A percentile compares a stretch with the other conserved stretches of the same genome.
Evolutionary conservation across 2,888 invertebrate species (phyloP).

Genomic region (Tachina grossa): DNA sequence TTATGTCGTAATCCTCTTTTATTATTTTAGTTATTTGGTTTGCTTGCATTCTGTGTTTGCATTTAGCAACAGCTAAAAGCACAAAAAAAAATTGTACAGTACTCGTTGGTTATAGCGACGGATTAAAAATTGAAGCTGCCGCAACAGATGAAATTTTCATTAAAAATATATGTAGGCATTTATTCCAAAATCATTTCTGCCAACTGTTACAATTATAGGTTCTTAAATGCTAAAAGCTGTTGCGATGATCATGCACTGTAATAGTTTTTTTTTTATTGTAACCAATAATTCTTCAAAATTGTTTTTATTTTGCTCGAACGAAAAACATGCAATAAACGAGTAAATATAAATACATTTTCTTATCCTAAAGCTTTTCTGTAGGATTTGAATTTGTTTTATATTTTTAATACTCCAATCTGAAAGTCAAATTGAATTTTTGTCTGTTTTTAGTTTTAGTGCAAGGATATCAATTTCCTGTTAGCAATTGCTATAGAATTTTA

Average conservation of each 20-base stretch:
- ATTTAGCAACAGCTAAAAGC: neutral
- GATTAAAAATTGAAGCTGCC: too few relatives aligned
- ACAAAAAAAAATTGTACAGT: neutral
- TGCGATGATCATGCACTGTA: neutral
- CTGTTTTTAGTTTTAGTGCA: neutral
- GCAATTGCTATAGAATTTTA: neutral
- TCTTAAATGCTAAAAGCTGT: too few relatives aligned
- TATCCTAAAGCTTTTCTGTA: neutral
- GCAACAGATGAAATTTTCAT: too few relatives aligned
- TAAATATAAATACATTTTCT: neutral
- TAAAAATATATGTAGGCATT: too few relatives aligned
- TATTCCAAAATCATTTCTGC: too few relatives aligned
- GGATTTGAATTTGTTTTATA: neutral
- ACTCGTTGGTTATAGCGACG: too few relatives aligned
- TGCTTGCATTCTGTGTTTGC: neutral
- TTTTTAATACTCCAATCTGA: neutral
- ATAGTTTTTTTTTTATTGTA: conserved; percentile 9
- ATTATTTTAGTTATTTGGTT: conserved; percentile 26
- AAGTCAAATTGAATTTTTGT: neutral
- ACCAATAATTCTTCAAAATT: conserved; percentile 17
- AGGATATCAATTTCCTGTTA: neutral
- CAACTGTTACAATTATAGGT: too few relatives aligned
- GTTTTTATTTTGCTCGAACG: neutral
- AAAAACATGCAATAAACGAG: conserved; percentile 16
- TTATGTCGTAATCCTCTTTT: conserved; percentile 39